Evolutionary conservation across 2,113 vertebrate genomes (phyloP).

Genomic region (Dipodomys stephensi): DNA sequence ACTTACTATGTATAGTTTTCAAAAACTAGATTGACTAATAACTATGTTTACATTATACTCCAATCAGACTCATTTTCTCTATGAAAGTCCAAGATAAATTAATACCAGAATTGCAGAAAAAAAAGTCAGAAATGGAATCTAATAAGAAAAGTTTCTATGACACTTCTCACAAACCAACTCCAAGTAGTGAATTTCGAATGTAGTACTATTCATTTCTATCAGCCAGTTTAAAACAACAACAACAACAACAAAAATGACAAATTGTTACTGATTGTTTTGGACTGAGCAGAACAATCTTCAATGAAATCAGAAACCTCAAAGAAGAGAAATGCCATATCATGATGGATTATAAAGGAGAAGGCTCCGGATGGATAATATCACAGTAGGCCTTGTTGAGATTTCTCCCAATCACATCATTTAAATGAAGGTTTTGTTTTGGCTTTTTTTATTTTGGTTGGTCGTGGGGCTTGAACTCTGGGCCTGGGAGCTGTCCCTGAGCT

Average conservation of each 20-base stretch:
- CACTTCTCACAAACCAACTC: background rate
- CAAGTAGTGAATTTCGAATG: background rate
- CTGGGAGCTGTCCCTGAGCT: too few relatives aligned
- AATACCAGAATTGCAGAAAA: background rate
- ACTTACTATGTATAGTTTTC: background rate
- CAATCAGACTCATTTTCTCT: background rate
- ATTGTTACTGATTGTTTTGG: background rate
- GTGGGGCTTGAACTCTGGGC: too few relatives aligned
- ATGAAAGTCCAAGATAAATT: background rate
- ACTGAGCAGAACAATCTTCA: background rate
- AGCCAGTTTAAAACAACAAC: background rate
- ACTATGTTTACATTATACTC: background rate
- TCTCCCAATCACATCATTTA: background rate
- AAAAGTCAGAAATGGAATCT: background rate
- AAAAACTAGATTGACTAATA: background rate
- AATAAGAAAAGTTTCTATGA: background rate
- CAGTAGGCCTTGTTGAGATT: background rate
- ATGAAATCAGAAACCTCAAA: background rate
- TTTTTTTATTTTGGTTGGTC: too few relatives aligned
- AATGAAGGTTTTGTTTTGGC: too few relatives aligned
- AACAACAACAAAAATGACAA: background rate
- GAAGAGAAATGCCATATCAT: background rate
- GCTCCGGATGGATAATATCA: background rate
- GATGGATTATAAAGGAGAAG: background rate
- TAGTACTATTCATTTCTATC: background rate